phyloP scores from a whole-genome alignment of 35 echinoderm and acorn worm genomes.

The Diadema setosum region DNA sequence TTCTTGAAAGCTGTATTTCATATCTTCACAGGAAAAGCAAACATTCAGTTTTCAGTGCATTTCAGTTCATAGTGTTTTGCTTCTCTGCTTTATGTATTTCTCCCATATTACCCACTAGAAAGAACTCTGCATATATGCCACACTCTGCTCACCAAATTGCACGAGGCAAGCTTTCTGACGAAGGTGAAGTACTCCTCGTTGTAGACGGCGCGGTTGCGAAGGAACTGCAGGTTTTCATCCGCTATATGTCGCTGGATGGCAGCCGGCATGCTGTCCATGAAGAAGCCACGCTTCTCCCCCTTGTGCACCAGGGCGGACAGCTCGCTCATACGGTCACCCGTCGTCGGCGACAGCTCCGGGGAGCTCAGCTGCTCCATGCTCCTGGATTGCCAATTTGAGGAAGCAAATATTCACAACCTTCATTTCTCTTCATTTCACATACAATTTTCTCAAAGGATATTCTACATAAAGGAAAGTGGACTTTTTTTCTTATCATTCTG shows the following conservation, averaged over 20 bases:
- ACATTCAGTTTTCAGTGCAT: too few relatives aligned
- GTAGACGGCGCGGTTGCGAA: constrained; percentile 72
- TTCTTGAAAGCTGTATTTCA: too few relatives aligned
- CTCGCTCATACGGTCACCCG: constrained; percentile 73
- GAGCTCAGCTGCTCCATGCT: constrained; percentile 79
- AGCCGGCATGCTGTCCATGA: constrained; percentile 86
- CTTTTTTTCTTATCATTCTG: too few relatives aligned
- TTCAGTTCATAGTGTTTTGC: too few relatives aligned
- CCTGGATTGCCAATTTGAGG: too few relatives aligned
- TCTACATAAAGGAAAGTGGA: too few relatives aligned
- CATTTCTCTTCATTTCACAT: too few relatives aligned
- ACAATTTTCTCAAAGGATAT: neutral
- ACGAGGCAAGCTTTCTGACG: constrained; percentile 62
- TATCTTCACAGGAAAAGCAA: too few relatives aligned
- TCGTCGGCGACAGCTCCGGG: constrained; percentile 81
- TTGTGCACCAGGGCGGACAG: constrained; percentile 86
- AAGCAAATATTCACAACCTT: too few relatives aligned
- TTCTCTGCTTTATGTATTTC: too few relatives aligned
- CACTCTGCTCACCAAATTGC: constrained; percentile 77
- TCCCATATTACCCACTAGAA: too few relatives aligned
- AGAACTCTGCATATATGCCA: too few relatives aligned
- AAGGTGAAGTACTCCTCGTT: constrained; percentile 95
- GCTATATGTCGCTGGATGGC: constrained; percentile 74
- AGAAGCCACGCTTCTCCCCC: constrained; percentile 86
- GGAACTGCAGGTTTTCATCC: constrained; percentile 86